Evolutionary conservation across 2,797 vertebrate genomes (phyloP).

Genomic region (Discoglossus pictus): DNA sequence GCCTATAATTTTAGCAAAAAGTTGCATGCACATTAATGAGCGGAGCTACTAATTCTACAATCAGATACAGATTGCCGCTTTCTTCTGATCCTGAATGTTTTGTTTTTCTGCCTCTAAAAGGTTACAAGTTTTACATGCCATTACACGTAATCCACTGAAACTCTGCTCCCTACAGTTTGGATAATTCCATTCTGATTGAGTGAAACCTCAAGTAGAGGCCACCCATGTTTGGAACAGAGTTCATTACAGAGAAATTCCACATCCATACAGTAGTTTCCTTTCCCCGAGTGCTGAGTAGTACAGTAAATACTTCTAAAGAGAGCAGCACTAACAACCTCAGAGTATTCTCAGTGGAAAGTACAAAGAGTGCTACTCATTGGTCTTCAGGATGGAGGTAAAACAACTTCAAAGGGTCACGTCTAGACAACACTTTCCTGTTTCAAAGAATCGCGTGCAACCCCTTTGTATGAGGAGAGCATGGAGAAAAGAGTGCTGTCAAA

Average conservation of each 20-base stretch:
- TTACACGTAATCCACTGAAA: slow-evolving; percentile 26
- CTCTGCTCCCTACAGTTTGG: slow-evolving; percentile 27
- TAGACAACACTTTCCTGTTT: slow-evolving; percentile 75
- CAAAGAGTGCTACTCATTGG: slow-evolving; percentile 35
- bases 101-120: slow-evolving; percentile 12
- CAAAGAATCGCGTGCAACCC: slow-evolving; percentile 44
- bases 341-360: not conserved
- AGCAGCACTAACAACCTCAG: slow-evolving; percentile 17
- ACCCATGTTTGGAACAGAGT: slow-evolving; percentile 51
- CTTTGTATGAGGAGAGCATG: slow-evolving; percentile 49
- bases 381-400: slow-evolving; percentile 56
- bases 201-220: slow-evolving; percentile 36
- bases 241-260: slow-evolving; percentile 44
- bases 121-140: slow-evolving; percentile 22
- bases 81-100: not conserved
- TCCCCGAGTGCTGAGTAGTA: slow-evolving; percentile 25
- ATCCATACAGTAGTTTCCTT: slow-evolving; percentile 50
- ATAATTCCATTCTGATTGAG: slow-evolving; percentile 38
- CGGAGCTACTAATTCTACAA: too few species aligned
- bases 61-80: not conserved
- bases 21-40: too few species aligned
- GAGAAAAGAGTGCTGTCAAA: slow-evolving; percentile 69
- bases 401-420: slow-evolving; percentile 70
- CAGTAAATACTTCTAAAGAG: slow-evolving; percentile 36
- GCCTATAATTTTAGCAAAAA: too few species aligned